phyloP scores from a whole-genome alignment of 2,113 vertebrate genomes.

The Pteruthius melanotis region DNA sequence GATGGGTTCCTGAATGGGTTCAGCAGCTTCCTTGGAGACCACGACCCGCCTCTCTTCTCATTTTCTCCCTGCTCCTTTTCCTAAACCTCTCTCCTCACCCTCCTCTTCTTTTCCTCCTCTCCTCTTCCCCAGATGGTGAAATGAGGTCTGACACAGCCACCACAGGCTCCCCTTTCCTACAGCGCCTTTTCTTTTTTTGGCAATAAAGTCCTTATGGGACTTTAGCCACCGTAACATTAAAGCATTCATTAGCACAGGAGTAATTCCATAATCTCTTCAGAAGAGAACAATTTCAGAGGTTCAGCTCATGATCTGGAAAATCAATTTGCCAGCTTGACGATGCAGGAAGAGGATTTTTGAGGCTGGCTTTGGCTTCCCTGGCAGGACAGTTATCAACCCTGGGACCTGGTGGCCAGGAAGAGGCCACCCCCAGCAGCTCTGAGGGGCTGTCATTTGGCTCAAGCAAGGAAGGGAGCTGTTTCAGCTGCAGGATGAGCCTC shows the following conservation, averaged over 20 bases:
- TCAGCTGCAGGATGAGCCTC: not conserved
- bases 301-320: constrained; percentile 52
- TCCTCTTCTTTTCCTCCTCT: not conserved
- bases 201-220: not conserved
- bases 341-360: not conserved
- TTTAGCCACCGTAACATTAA: constrained; percentile 1
- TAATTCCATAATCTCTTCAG: constrained; percentile 64
- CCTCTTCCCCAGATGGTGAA: not conserved
- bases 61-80: not conserved
- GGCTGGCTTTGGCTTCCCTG: not conserved
- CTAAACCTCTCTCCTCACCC: not conserved
- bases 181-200: not conserved
- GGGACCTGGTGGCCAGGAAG: not conserved
- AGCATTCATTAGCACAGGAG: constrained; percentile 31
- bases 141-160: not conserved
- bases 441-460: not conserved
- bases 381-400: not conserved
- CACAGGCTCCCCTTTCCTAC: not conserved
- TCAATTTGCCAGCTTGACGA: constrained; percentile 7
- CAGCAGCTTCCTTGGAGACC: not conserved
- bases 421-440: not conserved
- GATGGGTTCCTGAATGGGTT: not conserved
- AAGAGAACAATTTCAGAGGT: constrained; percentile 14
- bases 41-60: not conserved
- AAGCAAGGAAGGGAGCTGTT: not conserved